Evolutionary conservation across 2,797 vertebrate genomes (phyloP), one percentile per base, ranked within the genome.

Genomic region (Phyllotis vaccarum): DNA sequence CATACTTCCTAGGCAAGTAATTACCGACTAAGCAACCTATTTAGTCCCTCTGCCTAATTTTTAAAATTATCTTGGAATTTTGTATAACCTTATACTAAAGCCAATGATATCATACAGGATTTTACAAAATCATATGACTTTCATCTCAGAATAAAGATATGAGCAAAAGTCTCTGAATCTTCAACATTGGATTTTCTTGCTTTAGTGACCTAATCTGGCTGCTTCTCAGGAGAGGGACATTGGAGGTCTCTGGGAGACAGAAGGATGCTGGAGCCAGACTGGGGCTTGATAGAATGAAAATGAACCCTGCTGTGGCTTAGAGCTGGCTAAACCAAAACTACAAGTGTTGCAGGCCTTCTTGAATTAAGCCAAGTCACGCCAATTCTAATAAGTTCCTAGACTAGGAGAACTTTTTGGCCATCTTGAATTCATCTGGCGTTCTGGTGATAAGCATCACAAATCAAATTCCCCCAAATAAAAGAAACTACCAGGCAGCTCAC

Each of bases 41-140:
- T 13, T 27, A 62, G 58, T 16, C 13, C 37, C 5, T 82, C 24
- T 9, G 56, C 19, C 16, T 91, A 40, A 66, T 70, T 75, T 90
- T 96, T 96, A 40, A 40, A 22, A 93, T 90, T 90, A 86, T 49
- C 54, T 89, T 93, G 93, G 54, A 93, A 86, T 91, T 96, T 75
- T 94, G 21, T 82, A 40, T 93, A 92, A 88, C 81, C 78, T 95
- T 92, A 72, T 2, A 58, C 43, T 85, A 90, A 85, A 94, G 64
- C 52, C 72, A 88, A 83, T 54, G 8, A 37, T 89, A 91, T 91
- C 74, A 46, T 64, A 92, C 37, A 79, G 58, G 81, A 81, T 52
- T 8, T 83, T 95, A 85, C 29, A 89, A 88, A 95, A 86, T 54
- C 9, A 1, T 52, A 81, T 68, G 87, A 86, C n/a, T 91, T 16